A percentile compares a stretch with the other conserved stretches of the same genome.
These are phyloP conservation scores for Limnephilus marmoratus DNA, from an alignment of 2,888 invertebrate genomes.

Conservation along the genomic window DNA sequence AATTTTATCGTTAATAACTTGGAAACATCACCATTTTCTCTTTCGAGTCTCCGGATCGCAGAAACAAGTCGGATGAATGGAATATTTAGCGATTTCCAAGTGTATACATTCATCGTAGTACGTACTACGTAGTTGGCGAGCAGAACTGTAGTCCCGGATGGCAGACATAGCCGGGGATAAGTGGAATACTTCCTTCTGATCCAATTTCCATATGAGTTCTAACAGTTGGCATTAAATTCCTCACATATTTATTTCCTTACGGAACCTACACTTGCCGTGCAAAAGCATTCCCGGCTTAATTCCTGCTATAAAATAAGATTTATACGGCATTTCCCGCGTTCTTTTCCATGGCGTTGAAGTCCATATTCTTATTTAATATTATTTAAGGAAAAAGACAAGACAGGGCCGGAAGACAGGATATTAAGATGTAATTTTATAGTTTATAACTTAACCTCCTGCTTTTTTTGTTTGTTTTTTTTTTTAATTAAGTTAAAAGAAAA, in stretches of 20 bases:
- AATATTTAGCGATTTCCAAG: background rate
- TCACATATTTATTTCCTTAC: background rate
- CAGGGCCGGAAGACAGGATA: background rate
- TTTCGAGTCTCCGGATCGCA: background rate
- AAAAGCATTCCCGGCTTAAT: slow-evolving; percentile 32
- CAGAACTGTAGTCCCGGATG: background rate
- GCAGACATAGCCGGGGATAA: background rate
- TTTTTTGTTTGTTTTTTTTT: too few relatives aligned
- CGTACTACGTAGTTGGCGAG: background rate
- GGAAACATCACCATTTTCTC: background rate
- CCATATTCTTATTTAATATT: slow-evolving; percentile 8
- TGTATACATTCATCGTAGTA: background rate
- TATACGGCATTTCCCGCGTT: background rate
- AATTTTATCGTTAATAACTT: too few relatives aligned
- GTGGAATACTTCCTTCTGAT: slow-evolving; percentile 36
- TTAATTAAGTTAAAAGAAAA: too few relatives aligned
- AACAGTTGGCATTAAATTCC: slow-evolving; percentile 16
- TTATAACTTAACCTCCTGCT: background rate
- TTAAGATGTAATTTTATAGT: background rate
- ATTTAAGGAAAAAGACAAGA: background rate
- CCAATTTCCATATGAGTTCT: slow-evolving; percentile 26
- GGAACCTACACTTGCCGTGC: slow-evolving; percentile 31
- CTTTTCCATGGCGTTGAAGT: background rate
- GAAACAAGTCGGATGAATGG: background rate
- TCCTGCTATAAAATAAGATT: slow-evolving; percentile 34